Evolutionary conservation across 92 coral and sea anemone genomes (phyloP).

Genomic region (Palythoa grandis): DNA sequence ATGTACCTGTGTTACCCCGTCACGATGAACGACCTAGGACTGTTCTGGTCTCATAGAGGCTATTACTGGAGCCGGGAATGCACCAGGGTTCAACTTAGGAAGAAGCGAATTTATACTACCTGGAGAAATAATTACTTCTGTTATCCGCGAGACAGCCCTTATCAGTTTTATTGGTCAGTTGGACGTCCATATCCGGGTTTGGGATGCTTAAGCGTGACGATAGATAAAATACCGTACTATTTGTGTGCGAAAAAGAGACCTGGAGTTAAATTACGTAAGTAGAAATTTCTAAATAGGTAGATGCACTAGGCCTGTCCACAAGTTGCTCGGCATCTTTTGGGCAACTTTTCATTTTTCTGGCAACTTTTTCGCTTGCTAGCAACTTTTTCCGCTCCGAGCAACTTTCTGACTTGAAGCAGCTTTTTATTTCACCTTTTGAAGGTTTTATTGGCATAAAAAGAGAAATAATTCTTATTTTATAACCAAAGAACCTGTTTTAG

Average conservation of each 20-base stretch:
- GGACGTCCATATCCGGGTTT: not conserved
- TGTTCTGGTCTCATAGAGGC: not conserved
- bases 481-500: too few species aligned
- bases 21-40: slow-evolving; percentile 4
- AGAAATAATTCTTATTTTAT: too few species aligned
- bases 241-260: slow-evolving; percentile 1
- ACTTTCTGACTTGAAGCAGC: too few species aligned
- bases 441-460: too few species aligned
- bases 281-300: too few species aligned
- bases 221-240: not conserved
- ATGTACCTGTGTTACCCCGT: slow-evolving; percentile 18
- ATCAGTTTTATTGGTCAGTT: slow-evolving; percentile 14
- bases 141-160: not conserved
- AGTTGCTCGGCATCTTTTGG: too few species aligned
- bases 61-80: not conserved
- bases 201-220: not conserved
- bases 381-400: too few species aligned
- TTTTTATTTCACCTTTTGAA: too few species aligned
- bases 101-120: not conserved
- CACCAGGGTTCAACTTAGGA: not conserved
- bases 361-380: too few species aligned
- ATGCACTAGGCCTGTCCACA: too few species aligned
- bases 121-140: slow-evolving; percentile 14
- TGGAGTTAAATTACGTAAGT: slow-evolving; percentile 20
- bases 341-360: too few species aligned